phyloP scores from a whole-genome alignment of 2,888 invertebrate genomes.

The Dryobotodes eremita region DNA sequence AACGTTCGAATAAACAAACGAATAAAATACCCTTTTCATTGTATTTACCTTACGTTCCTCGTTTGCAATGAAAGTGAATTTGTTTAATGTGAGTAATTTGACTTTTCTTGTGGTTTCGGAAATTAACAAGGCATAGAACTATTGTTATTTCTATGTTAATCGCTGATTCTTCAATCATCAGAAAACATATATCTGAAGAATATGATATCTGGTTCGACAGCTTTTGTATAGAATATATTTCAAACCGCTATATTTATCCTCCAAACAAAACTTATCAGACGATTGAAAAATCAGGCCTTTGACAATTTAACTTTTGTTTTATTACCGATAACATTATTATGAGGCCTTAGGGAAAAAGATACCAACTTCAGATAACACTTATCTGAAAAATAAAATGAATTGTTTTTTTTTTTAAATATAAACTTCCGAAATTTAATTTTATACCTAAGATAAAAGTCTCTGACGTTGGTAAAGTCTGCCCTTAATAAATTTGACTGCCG shows the following conservation, averaged over 20 bases:
- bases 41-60: background rate
- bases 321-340: too few species aligned
- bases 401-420: background rate
- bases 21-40: constrained; percentile 28
- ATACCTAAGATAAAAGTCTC: background rate
- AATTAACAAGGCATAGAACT: background rate
- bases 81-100: background rate
- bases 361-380: background rate
- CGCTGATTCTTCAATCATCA: too few species aligned
- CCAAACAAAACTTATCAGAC: too few species aligned
- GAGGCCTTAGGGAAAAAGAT: background rate
- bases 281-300: too few species aligned
- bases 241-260: too few species aligned
- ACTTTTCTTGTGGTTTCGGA: background rate
- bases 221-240: too few species aligned
- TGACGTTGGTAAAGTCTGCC: background rate
- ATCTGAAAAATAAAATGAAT: background rate
- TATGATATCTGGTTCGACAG: too few species aligned
- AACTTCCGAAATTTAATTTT: background rate
- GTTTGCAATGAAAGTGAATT: constrained; percentile 1
- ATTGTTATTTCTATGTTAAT: background rate
- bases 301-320: too few species aligned
- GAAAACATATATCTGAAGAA: too few species aligned
- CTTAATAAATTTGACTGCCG: background rate
- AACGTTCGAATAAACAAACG: constrained; percentile 39